Percentiles rank a stretch among this genome's conserved stretches.
These are phyloP conservation scores for Zoroaster sp. DNA, from an alignment of 53 echinoderm and acorn worm genomes.

Conservation along the genomic window DNA sequence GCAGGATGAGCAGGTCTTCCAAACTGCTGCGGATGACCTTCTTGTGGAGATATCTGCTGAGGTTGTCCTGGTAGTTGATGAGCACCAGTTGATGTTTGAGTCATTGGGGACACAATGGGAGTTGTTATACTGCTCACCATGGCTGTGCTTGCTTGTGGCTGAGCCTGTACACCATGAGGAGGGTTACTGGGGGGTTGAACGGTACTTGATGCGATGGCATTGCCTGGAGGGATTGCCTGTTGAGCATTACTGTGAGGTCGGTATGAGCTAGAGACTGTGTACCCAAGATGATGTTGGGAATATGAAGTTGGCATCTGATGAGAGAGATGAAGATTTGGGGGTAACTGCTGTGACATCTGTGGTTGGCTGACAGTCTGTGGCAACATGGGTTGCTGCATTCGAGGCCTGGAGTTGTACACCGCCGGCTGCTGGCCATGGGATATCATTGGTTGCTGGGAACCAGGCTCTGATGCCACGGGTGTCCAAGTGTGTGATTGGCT, in stretches of 20 bases:
- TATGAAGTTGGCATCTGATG: conserved; percentile 9
- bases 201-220: not conserved
- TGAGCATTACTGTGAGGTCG: not conserved
- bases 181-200: not conserved
- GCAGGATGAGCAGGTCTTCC: not conserved
- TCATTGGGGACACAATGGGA: conserved; percentile 23
- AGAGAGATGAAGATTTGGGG: conserved; percentile 2
- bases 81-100: not conserved
- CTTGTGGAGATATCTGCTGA: not conserved
- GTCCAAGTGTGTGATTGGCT: not conserved
- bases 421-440: conserved; percentile 8
- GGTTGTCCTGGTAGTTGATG: not conserved
- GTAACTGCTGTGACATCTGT: conserved; percentile 1
- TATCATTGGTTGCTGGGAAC: not conserved
- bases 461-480: not conserved
- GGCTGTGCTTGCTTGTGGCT: conserved; percentile 44
- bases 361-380: conserved; percentile 46
- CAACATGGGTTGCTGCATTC: conserved; percentile 37
- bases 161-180: conserved; percentile 13
- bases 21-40: not conserved
- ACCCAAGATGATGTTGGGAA: conserved; percentile 44
- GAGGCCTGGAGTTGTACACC: conserved; percentile 14
- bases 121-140: conserved; percentile 55
- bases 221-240: not conserved
- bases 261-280: not conserved